phyloP scores from a whole-genome alignment of 2,797 vertebrate species.

The Smutsia temminckii region DNA sequence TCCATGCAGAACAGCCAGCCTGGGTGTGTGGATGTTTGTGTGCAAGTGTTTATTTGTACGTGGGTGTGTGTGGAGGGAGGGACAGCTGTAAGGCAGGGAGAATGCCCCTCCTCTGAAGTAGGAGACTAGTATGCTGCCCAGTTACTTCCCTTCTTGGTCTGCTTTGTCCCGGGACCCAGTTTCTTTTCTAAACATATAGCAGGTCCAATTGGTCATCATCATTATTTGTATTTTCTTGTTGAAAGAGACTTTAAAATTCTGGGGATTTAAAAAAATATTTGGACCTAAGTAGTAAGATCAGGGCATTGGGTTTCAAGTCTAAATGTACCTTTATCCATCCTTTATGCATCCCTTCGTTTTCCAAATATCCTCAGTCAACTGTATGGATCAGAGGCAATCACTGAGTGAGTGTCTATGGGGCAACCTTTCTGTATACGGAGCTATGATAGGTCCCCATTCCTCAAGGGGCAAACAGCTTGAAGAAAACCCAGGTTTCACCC shows the following conservation, averaged over 20 bases:
- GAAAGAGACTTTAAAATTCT: constrained; percentile 2
- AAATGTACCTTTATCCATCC: neutral
- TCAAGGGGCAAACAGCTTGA: neutral
- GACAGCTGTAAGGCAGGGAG: neutral
- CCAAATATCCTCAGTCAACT: neutral
- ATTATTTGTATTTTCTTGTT: neutral
- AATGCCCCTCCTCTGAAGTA: neutral
- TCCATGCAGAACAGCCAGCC: neutral
- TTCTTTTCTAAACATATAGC: neutral
- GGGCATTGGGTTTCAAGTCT: neutral
- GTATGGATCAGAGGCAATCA: neutral
- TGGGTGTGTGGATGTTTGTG: fast-evolving
- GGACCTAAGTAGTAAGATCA: neutral
- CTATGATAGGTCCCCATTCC: neutral
- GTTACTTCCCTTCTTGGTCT: neutral
- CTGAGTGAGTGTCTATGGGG: neutral
- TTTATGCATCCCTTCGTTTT: neutral
- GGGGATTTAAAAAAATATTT: neutral
- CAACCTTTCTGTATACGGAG: neutral
- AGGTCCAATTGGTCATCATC: neutral
- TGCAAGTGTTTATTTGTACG: no score
- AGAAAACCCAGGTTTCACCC: neutral
- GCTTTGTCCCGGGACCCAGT: neutral
- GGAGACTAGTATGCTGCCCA: neutral
- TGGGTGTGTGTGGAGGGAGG: fast-evolving